Evolutionary conservation across 2,888 invertebrate genomes (phyloP).

Genomic region (Leistus spinibarbis): DNA sequence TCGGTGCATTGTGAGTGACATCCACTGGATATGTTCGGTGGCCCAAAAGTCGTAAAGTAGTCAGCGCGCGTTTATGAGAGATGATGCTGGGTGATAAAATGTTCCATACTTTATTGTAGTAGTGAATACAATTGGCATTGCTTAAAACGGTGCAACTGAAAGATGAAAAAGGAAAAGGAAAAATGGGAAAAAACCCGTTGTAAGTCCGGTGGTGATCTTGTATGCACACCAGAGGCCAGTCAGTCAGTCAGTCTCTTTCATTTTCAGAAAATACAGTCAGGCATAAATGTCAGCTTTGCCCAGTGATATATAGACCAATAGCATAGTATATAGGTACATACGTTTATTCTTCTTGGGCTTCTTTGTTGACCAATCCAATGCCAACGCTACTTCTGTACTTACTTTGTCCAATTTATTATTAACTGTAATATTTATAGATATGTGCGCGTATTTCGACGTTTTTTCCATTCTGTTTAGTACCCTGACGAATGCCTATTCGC

Average conservation of each 20-base stretch:
- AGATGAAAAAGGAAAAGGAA: no score
- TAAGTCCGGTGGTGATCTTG: slow-evolving; percentile 33
- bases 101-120: slow-evolving; percentile 25
- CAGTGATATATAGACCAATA: slow-evolving; percentile 32
- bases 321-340: no score
- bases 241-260: slow-evolving; percentile 35
- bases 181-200: slow-evolving; percentile 29
- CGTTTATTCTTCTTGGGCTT: slow-evolving; percentile 24
- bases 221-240: slow-evolving; percentile 9
- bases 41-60: slow-evolving; percentile 21
- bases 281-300: slow-evolving; percentile 37
- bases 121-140: slow-evolving; percentile 32
- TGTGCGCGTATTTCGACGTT: not conserved
- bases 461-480: not conserved
- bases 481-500: not conserved
- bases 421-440: not conserved
- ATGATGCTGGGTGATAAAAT: slow-evolving; percentile 33
- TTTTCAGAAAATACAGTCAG: slow-evolving; percentile 36
- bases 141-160: slow-evolving; percentile 37
- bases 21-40: no score
- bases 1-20: not conserved
- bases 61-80: slow-evolving; percentile 8
- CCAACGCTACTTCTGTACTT: slow-evolving; percentile 23
- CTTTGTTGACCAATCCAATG: slow-evolving; percentile 20
- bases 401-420: slow-evolving; percentile 38